Conservation (phyloP, 1,140 invertebrate genomes). For the Calosoma granatense region DNA sequence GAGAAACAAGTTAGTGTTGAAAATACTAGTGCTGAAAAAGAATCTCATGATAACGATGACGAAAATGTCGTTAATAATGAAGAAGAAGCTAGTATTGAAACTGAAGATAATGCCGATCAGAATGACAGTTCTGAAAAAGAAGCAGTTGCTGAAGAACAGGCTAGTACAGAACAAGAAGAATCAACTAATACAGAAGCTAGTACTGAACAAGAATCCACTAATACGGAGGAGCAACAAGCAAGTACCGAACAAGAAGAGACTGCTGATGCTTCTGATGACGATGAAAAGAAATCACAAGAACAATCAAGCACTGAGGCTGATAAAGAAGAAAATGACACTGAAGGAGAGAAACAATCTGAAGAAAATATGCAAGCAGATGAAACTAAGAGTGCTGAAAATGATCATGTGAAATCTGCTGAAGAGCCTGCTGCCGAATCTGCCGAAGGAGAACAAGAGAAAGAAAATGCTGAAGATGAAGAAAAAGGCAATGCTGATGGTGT, state of each 20-base stretch:
- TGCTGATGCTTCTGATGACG: conserved; percentile 4
- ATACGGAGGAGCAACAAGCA: too few species aligned
- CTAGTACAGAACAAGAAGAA: conserved; percentile 9
- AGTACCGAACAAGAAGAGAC: neutral
- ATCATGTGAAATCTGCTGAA: neutral
- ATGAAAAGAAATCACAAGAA: neutral
- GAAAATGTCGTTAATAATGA: conserved; percentile 12
- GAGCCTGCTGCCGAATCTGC: neutral
- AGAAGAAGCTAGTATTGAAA: neutral
- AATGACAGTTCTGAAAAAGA: neutral
- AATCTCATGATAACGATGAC: conserved; percentile 6
- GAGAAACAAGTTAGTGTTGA: conserved; percentile 9
- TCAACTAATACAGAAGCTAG: neutral
- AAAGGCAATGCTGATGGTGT: neutral
- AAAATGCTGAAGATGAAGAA: conserved; percentile 11
- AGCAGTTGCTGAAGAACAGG: too few species aligned
- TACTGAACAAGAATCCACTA: conserved; percentile 1
- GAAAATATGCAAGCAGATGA: neutral
- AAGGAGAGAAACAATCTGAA: conserved; percentile 4
- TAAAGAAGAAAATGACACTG: neutral
- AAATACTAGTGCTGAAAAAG: conserved; percentile 14
- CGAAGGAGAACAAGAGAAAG: conserved; percentile 19
- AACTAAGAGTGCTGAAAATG: neutral
- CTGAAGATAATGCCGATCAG: conserved; percentile 10
- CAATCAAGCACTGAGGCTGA: too few species aligned